Base-by-base conservation (phyloP, 2,888 invertebrate genomes). In the Melitaea athalia region DNA sequence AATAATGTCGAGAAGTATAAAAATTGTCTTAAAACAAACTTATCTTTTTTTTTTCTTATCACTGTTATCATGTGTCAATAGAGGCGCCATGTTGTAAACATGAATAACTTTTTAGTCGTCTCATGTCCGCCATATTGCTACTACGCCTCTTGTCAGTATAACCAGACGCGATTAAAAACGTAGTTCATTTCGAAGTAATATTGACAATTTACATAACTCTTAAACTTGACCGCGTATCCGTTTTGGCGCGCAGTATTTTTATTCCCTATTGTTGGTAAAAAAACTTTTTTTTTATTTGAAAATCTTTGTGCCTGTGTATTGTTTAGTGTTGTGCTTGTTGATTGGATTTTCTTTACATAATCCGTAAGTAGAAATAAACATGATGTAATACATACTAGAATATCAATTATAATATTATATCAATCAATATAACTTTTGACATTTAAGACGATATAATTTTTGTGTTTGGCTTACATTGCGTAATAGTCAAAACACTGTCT, bases 191-290 rank as follows among this genome's bases (percentile, higher is more conserved):
- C 15, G 59, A 45, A 12, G 45, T 24, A 38, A 49, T 52, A 24
- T 47, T 24, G 50, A 55, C 14, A 43, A 45, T 17, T 11, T 17
- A 45, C 45, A 60, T 59, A n/a, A 45, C 67, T 14, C 61, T 64
- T 52, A 11, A 49, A 72, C 63, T 74, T 63, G 11, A 33, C 38
- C 59, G 63, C 49, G 24, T 68, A 42, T 59, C 52, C 62, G 45
- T 62, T 71, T 74, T 57, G 63, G 68, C 72, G 73, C 71, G 72
- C 62, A 74, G 6, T 70, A 69, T 70, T 73, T 71, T 71, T 55
- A 31, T 33, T 24, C 24, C 11, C 0, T 65, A 55, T 67, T 63
- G 68, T 64, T 65, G 57, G 14, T 47, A n/a, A 53, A 47, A 63
- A 59, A 7, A 11, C 31, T 45, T 66, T 63, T 45, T 66, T 63